These are phyloP conservation scores for Lagopus muta DNA, from an alignment of 2,113 vertebrate species.

Conservation along the genomic window DNA sequence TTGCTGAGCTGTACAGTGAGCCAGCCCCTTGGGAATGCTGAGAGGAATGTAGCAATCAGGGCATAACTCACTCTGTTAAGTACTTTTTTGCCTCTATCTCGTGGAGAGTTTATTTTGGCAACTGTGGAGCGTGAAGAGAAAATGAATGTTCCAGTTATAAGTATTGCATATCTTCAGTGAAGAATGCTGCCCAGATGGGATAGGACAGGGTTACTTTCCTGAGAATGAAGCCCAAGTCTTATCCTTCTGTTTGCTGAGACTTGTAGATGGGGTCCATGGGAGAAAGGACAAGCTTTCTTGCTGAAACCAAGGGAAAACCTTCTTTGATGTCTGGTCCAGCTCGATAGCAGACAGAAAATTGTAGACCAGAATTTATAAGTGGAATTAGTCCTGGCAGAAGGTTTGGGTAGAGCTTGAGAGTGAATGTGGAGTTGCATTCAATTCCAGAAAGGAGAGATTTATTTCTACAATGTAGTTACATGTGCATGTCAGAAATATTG, in stretches of 20 bases:
- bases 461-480: neutral
- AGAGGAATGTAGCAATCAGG: constrained; percentile 35
- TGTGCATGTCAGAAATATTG: rapidly evolving
- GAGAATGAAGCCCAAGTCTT: neutral
- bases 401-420: neutral
- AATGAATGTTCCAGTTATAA: neutral
- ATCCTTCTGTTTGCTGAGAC: neutral
- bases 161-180: neutral
- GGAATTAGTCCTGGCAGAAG: neutral
- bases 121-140: neutral
- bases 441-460: neutral
- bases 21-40: neutral
- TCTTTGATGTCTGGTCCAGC: neutral
- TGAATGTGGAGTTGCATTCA: neutral
- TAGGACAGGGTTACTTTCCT: neutral
- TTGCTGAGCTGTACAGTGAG: constrained; percentile 1
- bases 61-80: constrained; percentile 28
- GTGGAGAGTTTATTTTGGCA: constrained; percentile 64
- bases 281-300: neutral
- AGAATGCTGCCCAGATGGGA: neutral
- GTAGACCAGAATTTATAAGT: neutral
- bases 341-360: neutral
- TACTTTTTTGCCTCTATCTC: constrained; percentile 39
- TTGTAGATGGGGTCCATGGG: neutral
- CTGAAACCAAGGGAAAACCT: neutral